These are phyloP conservation scores for Drosophila kikkawai DNA, from an alignment of 1,140 invertebrate species.

Conservation along the genomic window DNA sequence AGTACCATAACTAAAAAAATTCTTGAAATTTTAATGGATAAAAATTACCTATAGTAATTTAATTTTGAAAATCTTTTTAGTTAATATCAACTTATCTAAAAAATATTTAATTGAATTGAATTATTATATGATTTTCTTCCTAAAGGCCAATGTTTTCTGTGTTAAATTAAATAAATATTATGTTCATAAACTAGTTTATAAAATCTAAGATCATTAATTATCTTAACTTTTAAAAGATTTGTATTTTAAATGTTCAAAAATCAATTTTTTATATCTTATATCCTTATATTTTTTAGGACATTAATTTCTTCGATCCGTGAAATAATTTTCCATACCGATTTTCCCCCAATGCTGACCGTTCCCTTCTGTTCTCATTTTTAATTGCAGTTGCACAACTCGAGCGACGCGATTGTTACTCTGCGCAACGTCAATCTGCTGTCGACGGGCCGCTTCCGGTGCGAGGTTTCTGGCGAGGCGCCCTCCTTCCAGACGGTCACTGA, in stretches of 20 bases:
- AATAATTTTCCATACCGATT: not conserved
- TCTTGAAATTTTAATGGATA: too few relatives aligned
- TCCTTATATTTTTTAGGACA: not conserved
- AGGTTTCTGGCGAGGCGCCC: conserved; percentile 94
- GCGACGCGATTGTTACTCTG: conserved; percentile 90
- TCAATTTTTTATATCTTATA: not conserved
- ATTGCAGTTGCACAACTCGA: conserved; percentile 90
- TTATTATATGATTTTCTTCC: too few relatives aligned
- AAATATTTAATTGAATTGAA: not conserved
- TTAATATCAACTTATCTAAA: not conserved
- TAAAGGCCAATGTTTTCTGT: too few relatives aligned
- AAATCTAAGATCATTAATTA: too few relatives aligned
- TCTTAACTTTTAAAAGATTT: too few relatives aligned
- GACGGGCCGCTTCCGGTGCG: conserved; percentile 92
- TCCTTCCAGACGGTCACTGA: conserved; percentile 92
- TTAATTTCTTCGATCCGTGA: not conserved
- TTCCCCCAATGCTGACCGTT: conserved; percentile 10
- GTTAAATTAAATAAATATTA: too few relatives aligned
- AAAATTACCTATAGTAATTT: not conserved
- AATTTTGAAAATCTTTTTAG: not conserved
- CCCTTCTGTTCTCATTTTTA: conserved; percentile 40
- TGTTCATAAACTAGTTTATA: too few relatives aligned
- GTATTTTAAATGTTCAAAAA: too few relatives aligned
- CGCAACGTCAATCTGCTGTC: conserved; percentile 91
- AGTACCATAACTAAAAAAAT: too few relatives aligned